Evolutionary conservation across 2,797 vertebrate genomes (phyloP), one percentile per base, ranked within the genome.

Genomic region (Eulemur mongoz): DNA sequence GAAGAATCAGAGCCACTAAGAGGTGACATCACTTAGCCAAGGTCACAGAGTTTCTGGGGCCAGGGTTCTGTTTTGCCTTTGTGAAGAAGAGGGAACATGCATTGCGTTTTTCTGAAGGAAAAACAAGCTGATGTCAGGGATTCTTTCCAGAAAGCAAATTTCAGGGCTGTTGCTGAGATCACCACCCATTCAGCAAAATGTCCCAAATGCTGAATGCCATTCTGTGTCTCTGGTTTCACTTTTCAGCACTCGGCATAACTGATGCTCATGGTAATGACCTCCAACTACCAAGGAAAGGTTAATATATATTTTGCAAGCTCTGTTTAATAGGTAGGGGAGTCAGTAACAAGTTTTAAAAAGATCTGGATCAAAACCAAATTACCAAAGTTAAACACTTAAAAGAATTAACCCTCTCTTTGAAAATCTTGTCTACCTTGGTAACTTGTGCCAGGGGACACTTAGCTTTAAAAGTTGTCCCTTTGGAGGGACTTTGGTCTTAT

Each of bases 71-170:
- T 65, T 95, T 82, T 83, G 90, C 81, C 69, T 97, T 70, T 91
- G 91, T 75, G 83, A 63, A 75, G 87, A 73, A 91, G 75, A 81
- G 52, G 57, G 86, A 87, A 80, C 45, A 52, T 0, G 13, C 13
- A 2, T 12, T 80, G 32, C 4, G 27, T 61, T 95, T 96, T 76
- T 89, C 89, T 76, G 79, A 73, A 86, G 94, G 69, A 50, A 94
- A 96, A 95, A 89, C 38, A 32, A 45, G 94, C 96, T 95, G 95
- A 97, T 81, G 88, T 93, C 65, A 94, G 86, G 75, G 79, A 38
- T 95, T 96, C 91, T 94, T 85, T 86, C n/a, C 35, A 91, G 91
- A 96, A 83, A 86, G 93, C 79, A 57, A 69, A 86, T 91, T 97
- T 89, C 86, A 95, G 70, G 80, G 93, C 83, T 10, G 1, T 40